Evolutionary conservation across 2,797 vertebrate genomes (phyloP), one percentile per base, ranked within the genome.

Genomic region (Cossypha polioptera): DNA sequence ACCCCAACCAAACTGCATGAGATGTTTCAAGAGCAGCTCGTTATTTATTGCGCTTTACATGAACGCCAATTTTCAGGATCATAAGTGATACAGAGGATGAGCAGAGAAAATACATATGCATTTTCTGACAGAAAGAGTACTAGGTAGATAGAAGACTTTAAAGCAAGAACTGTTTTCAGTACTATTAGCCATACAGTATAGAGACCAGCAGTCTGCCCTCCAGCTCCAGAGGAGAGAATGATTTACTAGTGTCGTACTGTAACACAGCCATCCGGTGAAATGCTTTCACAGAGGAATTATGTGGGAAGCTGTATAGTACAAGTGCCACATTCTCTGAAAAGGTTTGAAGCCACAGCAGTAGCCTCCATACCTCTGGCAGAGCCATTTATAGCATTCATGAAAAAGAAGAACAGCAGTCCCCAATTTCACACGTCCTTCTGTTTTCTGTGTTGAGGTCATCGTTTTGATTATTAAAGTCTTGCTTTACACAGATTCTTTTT

Each of bases 31-130:
- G 88, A 95, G 88, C 75, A 92, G 75, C 81, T 95, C 45, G 33
- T 93, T 95, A 87, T 93, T 97, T 95, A 94, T 73, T 62, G 73
- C 5, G 65, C 73, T 96, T 95, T 90, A 95, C 36, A 72, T 51
- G 47, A 95, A 85, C 65, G 66, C 89, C 77, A 97, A 75, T 86
- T 96, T 97, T 96, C 95, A 95, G 82, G 81, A 75, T 84, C 13
- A 6, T 93, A 92, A 96, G 80, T 3, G 21, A 91, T 92, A 95
- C 4, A 7, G 75, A 91, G 66, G 47, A 97, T 83, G 71, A 95
- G 76, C 66, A 96, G 35, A 69, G 80, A 96, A 97, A 94, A 97
- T 57, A 94, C 26, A 10, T 33, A 73, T 86, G 42, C 63, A 72
- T 95, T 95, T 97, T 95, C 65, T 76, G 86, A 62, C 74, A 78